These are phyloP conservation scores for Triops cancriformis DNA, from an alignment of 1,140 invertebrate species.

Conservation along the genomic window DNA sequence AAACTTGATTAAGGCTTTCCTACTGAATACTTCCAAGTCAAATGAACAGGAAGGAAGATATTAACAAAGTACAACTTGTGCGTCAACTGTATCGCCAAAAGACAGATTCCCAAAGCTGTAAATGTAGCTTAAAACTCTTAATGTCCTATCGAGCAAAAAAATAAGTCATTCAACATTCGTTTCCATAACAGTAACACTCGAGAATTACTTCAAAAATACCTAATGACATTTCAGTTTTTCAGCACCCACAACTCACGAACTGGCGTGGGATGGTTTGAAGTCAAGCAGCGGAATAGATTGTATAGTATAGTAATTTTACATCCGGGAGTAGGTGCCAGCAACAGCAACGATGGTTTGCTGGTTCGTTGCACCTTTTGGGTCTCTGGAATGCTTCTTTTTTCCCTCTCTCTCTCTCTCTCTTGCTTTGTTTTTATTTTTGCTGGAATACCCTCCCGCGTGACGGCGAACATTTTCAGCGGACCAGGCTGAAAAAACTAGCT, in stretches of 20 bases:
- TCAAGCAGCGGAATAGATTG: background rate
- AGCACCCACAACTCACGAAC: slow-evolving; percentile 12
- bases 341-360: slow-evolving; percentile 4
- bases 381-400: background rate
- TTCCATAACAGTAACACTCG: background rate
- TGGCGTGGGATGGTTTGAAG: background rate
- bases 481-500: background rate
- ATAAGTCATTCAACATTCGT: background rate
- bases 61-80: too few species aligned
- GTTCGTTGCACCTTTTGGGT: slow-evolving; percentile 12
- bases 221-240: slow-evolving; percentile 1
- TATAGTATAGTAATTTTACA: slow-evolving; percentile 11
- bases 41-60: too few species aligned
- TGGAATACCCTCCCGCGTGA: slow-evolving; percentile 4
- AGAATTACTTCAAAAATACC: background rate
- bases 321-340: slow-evolving; percentile 8
- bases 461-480: background rate
- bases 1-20: too few species aligned
- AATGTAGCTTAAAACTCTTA: too few species aligned
- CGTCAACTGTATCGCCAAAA: too few species aligned
- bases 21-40: too few species aligned
- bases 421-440: background rate
- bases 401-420: too few species aligned
- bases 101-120: too few species aligned
- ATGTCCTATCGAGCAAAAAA: too few species aligned